Evolutionary conservation across 2,113 vertebrate species (phyloP), one percentile per base, ranked within the genome.

Genomic region (Rhinolophus sinicus): DNA sequence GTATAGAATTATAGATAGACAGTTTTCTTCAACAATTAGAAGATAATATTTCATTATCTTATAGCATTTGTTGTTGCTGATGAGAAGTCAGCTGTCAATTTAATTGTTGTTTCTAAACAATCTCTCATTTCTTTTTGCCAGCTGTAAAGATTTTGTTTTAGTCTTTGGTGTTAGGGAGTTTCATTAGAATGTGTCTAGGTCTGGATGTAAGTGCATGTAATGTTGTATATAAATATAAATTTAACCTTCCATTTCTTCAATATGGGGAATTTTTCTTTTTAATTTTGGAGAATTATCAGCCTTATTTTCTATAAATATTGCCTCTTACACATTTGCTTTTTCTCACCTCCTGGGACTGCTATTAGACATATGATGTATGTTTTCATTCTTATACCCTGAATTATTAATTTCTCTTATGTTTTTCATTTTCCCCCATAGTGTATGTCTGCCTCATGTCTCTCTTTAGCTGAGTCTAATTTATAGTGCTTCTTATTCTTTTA

Each of bases 381-480:
- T 91, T 96, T 93, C 16, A 72, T 70, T 89, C 16, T 76, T 96
- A 0, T 86, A 75, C 21, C 12, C 14, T 65, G n/a, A 86, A 56
- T 86, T 35, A 64, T 6, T 93, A 62, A 70, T 82, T 91, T 92
- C 22, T 58, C 18, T 90, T 24, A 62, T 65, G 8, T 44, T 87
- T 93, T 56, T 72, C 11, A 65, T 77, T 77, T 94, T n/a, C 83
- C 78, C 44, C 12, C 22, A 22, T 50, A 26, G 6, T 30, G 0
- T 83, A 1, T 87, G 2, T 89, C 21, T 80, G 13, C 22, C 19
- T 95, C 19, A 13, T 88, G 28, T 38, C 2, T 88, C 30, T 70
- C 21, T 95, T 83, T 83, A 83, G 6, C 14, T 78, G 30, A 87
- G 15, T 82, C 33, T 67, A 56, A 94, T 81, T 87, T 76, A 93